A percentile compares a stretch with the other conserved stretches of the same genome.
Evolutionary conservation across 2,797 vertebrate species (phyloP).

Genomic region (Galagoides demidoff): DNA sequence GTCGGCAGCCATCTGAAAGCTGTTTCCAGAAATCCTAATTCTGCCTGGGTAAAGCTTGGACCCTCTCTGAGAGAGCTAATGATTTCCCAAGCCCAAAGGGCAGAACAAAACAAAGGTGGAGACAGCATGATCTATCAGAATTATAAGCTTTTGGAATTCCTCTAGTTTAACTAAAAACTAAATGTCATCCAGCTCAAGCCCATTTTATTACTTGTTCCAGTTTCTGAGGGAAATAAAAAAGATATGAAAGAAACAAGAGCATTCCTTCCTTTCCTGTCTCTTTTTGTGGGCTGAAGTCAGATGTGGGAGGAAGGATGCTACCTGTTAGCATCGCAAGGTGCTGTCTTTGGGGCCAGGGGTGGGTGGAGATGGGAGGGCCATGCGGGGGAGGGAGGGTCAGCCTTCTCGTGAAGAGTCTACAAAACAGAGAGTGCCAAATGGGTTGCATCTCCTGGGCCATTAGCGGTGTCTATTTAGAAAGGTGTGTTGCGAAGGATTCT

Average conservation of each 20-base stretch:
- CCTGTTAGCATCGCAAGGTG: not conserved
- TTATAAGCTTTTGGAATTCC: fast-evolving
- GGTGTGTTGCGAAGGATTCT: not conserved
- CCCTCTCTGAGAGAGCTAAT: not conserved
- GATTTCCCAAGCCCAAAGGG: not conserved
- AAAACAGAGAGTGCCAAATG: not conserved
- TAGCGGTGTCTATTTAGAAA: not conserved
- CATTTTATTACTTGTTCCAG: fast-evolving
- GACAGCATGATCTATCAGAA: not conserved
- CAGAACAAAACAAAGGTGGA: not conserved
- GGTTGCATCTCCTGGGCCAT: not conserved
- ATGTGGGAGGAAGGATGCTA: not conserved
- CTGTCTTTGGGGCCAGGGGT: not conserved
- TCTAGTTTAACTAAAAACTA: slow-evolving; percentile 55
- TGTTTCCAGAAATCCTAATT: slow-evolving; percentile 44
- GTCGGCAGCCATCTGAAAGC: not conserved
- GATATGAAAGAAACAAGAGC: not conserved
- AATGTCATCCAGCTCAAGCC: not conserved
- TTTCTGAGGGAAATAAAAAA: not conserved
- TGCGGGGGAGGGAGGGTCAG: not conserved
- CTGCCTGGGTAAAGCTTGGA: not conserved
- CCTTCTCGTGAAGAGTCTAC: not conserved
- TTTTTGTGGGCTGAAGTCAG: not conserved
- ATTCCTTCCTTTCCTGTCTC: not conserved
- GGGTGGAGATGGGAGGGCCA: not conserved